phyloP scores from a whole-genome alignment of 2,888 invertebrate species.

The Euplexia lucipara region DNA sequence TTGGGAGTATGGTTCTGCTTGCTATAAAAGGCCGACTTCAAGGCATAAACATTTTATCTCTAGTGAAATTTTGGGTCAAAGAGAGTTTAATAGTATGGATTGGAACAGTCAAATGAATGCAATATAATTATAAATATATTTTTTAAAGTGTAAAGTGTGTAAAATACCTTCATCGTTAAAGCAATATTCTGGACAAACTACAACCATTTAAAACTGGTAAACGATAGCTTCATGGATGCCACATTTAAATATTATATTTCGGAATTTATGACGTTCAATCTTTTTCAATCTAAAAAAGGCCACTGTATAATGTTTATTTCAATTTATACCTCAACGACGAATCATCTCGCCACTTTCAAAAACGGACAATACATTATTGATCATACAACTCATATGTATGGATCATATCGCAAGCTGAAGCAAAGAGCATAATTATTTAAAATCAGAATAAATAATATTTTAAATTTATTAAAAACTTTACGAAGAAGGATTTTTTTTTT shows the following conservation, averaged over 20 bases:
- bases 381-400: neutral
- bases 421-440: neutral
- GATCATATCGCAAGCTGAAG: neutral
- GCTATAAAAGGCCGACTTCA: neutral
- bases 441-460: neutral
- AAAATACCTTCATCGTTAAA: slow-evolving; percentile 1
- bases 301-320: no score
- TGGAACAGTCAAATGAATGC: no score
- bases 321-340: slow-evolving; percentile 23
- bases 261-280: no score
- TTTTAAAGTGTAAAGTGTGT: no score
- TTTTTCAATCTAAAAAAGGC: no score
- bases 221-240: slow-evolving; percentile 5
- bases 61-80: neutral
- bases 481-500: slow-evolving; percentile 10
- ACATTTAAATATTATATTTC: slow-evolving; percentile 33
- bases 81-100: no score
- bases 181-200: slow-evolving; percentile 11
- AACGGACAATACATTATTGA: slow-evolving; percentile 26
- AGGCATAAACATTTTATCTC: neutral
- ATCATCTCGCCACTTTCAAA: slow-evolving; percentile 17
- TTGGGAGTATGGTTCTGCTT: neutral
- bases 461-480: slow-evolving; percentile 3
- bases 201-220: slow-evolving; percentile 6
- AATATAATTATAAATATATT: no score